phyloP scores from a whole-genome alignment of 2,113 vertebrate species.

The Oryzias woworae region DNA sequence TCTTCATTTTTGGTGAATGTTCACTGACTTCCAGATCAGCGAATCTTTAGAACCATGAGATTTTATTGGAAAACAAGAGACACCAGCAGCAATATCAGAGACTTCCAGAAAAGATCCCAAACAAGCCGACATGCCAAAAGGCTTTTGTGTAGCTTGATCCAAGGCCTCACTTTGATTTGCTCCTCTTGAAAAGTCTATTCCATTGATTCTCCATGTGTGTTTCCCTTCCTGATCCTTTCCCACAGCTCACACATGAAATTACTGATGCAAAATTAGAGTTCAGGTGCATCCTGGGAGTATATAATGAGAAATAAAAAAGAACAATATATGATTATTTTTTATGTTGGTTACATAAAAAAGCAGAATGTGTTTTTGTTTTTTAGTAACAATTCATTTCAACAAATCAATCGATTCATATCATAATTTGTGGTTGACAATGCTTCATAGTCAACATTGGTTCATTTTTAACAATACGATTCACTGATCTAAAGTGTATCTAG shows the following conservation, averaged over 20 bases:
- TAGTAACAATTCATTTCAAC: no score
- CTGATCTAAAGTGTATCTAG: no score
- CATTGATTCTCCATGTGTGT: constrained; percentile 50
- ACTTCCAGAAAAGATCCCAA: constrained; percentile 30
- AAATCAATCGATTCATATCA: no score
- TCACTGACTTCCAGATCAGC: neutral
- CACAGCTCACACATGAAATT: constrained; percentile 67
- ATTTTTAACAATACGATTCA: no score
- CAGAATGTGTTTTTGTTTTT: no score
- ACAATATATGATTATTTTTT: no score
- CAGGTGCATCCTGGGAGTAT: constrained; percentile 38
- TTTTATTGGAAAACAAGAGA: constrained; percentile 5
- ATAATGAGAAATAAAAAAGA: constrained; percentile 21
- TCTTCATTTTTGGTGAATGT: constrained; percentile 9
- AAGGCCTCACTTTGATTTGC: constrained; percentile 26
- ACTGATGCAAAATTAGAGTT: constrained; percentile 61
- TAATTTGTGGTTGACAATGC: no score
- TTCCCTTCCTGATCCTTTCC: constrained; percentile 38
- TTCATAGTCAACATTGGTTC: no score
- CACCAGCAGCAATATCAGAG: neutral
- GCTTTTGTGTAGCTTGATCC: constrained; percentile 48
- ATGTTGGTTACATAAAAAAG: no score
- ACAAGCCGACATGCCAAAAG: constrained; percentile 47
- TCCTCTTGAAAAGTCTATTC: constrained; percentile 50
- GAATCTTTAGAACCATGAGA: neutral